Percentiles rank a stretch among this genome's conserved stretches.
Evolutionary conservation across 2,797 vertebrate genomes (phyloP).

Genomic region (Percopsis omiscomaycus): DNA sequence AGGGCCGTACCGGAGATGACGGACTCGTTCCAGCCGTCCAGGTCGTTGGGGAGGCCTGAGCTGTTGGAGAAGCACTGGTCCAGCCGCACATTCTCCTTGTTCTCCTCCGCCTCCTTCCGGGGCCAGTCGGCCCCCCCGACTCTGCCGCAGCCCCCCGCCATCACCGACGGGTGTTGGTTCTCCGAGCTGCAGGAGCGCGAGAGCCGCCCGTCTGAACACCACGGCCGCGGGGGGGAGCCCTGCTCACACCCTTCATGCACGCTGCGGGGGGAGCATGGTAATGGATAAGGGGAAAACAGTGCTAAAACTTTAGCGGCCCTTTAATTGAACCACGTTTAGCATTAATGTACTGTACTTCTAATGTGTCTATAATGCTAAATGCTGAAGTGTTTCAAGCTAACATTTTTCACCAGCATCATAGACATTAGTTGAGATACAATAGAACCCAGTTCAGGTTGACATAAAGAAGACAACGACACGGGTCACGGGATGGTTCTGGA

Average conservation of each 20-base stretch:
- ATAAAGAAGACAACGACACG: no score
- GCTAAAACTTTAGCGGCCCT: no score
- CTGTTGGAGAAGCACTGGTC: slow-evolving; percentile 87
- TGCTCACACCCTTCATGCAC: slow-evolving; percentile 81
- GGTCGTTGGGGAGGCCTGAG: slow-evolving; percentile 86
- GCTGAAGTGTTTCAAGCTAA: no score
- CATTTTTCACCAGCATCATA: no score
- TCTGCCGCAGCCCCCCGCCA: slow-evolving; percentile 64
- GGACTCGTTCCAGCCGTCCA: slow-evolving; percentile 90
- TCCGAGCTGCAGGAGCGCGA: slow-evolving; percentile 80
- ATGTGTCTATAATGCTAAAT: no score
- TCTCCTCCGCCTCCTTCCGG: slow-evolving; percentile 91
- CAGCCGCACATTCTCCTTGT: slow-evolving; percentile 94
- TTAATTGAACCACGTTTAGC: no score
- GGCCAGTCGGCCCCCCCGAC: slow-evolving; percentile 76
- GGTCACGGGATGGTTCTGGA: no score
- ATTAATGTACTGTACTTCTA: no score
- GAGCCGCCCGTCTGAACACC: slow-evolving; percentile 80
- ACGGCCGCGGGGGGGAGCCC: slow-evolving; percentile 83
- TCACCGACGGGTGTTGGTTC: slow-evolving; percentile 55
- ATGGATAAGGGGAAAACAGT: not conserved
- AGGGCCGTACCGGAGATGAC: slow-evolving; percentile 88
- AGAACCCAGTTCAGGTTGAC: no score
- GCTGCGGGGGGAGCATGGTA: slow-evolving; percentile 29
- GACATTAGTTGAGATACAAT: no score